These are phyloP conservation scores for Arctia plantaginis DNA, from an alignment of 2,888 invertebrate genomes.

Conservation along the genomic window DNA sequence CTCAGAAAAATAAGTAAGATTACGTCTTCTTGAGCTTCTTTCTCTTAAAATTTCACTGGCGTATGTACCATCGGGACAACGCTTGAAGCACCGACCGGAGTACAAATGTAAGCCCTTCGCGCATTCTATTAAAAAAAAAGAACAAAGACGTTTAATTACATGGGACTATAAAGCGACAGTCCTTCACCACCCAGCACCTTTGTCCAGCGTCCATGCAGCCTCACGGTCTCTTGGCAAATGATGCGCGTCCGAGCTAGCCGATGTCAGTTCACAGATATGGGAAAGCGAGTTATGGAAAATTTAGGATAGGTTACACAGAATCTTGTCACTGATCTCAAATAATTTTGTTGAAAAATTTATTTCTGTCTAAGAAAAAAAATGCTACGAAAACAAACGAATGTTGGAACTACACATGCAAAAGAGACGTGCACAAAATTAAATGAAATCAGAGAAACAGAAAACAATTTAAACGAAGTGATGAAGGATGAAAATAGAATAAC, in stretches of 20 bases:
- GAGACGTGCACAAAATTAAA: conserved; percentile 81
- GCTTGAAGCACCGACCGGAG: conserved; percentile 86
- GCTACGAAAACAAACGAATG: conserved; percentile 49
- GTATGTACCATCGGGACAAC: conserved; percentile 86
- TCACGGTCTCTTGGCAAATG: conserved; percentile 71
- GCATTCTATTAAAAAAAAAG: conserved; percentile 89
- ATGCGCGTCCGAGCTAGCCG: conserved; percentile 69
- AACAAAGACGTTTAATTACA: conserved; percentile 75
- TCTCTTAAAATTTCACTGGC: conserved; percentile 75
- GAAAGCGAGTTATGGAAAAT: conserved; percentile 61
- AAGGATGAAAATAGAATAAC: conserved; percentile 40
- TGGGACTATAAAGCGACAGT: conserved; percentile 60
- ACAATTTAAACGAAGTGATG: conserved; percentile 46
- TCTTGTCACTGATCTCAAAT: conserved; percentile 86
- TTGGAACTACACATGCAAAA: conserved; percentile 46
- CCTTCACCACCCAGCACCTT: conserved; percentile 82
- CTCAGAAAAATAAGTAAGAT: conserved; percentile 72
- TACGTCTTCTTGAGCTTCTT: conserved; percentile 77
- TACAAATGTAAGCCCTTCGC: conserved; percentile 86
- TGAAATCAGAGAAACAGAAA: conserved; percentile 74
- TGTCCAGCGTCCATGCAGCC: conserved; percentile 81
- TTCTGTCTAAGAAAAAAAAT: conserved; percentile 26
- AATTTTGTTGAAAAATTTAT: conserved; percentile 69
- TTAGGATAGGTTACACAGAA: conserved; percentile 68
- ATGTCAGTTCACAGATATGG: conserved; percentile 64